Base-by-base conservation (phyloP, 2,113 vertebrate genomes). In the Python bivittatus region DNA sequence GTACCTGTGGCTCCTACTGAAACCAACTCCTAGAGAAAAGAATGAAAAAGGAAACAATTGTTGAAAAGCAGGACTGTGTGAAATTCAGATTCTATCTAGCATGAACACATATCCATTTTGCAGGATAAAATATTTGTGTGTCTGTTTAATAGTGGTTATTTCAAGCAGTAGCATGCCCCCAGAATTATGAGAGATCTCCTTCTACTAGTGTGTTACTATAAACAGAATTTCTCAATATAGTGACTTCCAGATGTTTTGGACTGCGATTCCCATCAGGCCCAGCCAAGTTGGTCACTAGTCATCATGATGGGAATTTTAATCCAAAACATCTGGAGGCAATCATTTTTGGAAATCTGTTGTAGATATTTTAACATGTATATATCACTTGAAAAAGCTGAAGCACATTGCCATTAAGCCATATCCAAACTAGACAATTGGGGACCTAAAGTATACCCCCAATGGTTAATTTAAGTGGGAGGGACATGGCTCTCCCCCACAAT, bases 71-170 rank as follows among this genome's bases (percentile, higher is more conserved):
- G 17, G 17, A 2, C 13, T 72, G 91, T 72, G 91, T 89, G 84
- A 94, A 92, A 92, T 52, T 88, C 5, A 88, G 29, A 68, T 88
- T 88, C 20, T 84, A 29, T 6, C 20, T 44, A 61, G 88, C 57
- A 0, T 48, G 79, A 61, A 2, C 22, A 68, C 2, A 20, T 48
- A 33, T 84, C 33, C 27, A 86, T 48, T 48, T 48, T 48, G 0
- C 9, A 2, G 86, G 13, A 88, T n/a, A 83, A 27, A 95, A 79
- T 2, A 54, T 64, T 60, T 60, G 48, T 60, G 57, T 60, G 13
- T 22, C 22, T 60, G 57, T 22, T 60, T 60, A 60, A 25, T 8
- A 38, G 61, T 61, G 2, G 1, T 68, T 22, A 7, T 90, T 94
- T 92, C 12, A 93, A 87, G 53, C 44, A 42, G 56, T 42, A 1